A percentile compares a stretch with the other conserved stretches of the same genome.
phyloP scores from a whole-genome alignment of 1,140 invertebrate species.

The Pantala flavescens region DNA sequence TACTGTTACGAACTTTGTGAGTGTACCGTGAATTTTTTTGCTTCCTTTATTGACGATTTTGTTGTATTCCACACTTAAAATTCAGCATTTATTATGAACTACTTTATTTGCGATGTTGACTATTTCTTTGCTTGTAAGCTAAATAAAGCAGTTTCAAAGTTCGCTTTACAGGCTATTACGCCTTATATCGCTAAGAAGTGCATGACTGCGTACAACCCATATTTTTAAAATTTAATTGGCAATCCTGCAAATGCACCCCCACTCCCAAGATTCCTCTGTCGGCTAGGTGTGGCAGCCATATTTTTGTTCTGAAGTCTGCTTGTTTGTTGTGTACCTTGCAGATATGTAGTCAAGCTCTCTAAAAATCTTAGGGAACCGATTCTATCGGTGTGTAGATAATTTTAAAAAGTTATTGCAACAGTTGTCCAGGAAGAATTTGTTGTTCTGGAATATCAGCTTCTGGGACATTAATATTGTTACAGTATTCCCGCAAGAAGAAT shows the following conservation, averaged over 20 bases:
- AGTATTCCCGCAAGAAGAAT: not conserved
- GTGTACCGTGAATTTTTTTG: too few relatives aligned
- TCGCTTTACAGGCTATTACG: not conserved
- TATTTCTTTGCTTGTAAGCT: not conserved
- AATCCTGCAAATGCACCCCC: conserved; percentile 16
- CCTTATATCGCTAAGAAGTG: not conserved
- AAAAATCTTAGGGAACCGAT: not conserved
- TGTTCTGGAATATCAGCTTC: not conserved
- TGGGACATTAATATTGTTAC: not conserved
- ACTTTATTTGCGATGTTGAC: not conserved
- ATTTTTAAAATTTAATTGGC: not conserved
- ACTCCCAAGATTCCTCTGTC: conserved; percentile 26
- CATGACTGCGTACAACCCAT: not conserved
- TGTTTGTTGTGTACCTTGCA: not conserved
- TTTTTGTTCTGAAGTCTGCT: conserved; percentile 24
- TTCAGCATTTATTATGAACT: not conserved
- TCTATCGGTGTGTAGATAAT: not conserved
- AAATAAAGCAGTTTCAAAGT: not conserved
- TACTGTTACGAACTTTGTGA: too few relatives aligned
- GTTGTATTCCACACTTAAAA: too few relatives aligned
- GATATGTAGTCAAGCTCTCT: not conserved
- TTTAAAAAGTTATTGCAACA: too few relatives aligned
- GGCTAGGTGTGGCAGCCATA: conserved; percentile 32
- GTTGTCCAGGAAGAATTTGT: too few relatives aligned
- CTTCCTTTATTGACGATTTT: too few relatives aligned